Evolutionary conservation across 1,140 invertebrate species (phyloP), one percentile per base, ranked within the genome.

Genomic region (Euwallacea similis): DNA sequence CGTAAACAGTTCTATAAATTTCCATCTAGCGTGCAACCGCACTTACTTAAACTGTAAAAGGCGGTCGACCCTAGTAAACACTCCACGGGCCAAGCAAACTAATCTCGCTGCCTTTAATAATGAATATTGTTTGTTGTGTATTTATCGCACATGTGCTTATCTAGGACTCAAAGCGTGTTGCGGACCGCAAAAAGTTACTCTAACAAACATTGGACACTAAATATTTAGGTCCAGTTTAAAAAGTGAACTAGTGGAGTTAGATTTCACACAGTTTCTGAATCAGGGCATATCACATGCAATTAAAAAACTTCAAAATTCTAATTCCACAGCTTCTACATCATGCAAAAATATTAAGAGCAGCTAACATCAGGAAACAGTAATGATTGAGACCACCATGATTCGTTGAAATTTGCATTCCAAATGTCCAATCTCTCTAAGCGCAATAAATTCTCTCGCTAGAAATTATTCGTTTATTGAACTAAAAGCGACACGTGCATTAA

Each of bases 1-100:
- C 66, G 72, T 70, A 73, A 73, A 73, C 72, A 73, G 64, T 73
- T 73, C 72, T 73, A 73, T 73, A 73, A 73, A 73, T 73, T 73
- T 73, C 64, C 69, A 71, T 71, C 69, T 73, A 65, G 66, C 66
- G 66, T 66, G 72, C 56, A 68, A 60, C 66, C 64, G 67, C 64
- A 59, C 62, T 69, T 73, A 66, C 72, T 69, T 68, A 68, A 68
- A 68, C 56, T 68, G 72, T 69, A 69, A 68, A 69, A 62, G 67
- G 72, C 72, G 67, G 62, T 69, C 66, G 62, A 16, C 55, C 58
- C 60, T 42, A 55, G 68, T 66, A 73, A 73, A 69, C 67, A 69
- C 60, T 63, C 59, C 68, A 71, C 60, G 71, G 54, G 54, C 68
- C 68, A 64, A 42, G 72, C 66, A 73, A 73, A 73, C 72, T 73